Conservation (phyloP, 2,113 vertebrate species). For the Pseudopipra pipra region DNA sequence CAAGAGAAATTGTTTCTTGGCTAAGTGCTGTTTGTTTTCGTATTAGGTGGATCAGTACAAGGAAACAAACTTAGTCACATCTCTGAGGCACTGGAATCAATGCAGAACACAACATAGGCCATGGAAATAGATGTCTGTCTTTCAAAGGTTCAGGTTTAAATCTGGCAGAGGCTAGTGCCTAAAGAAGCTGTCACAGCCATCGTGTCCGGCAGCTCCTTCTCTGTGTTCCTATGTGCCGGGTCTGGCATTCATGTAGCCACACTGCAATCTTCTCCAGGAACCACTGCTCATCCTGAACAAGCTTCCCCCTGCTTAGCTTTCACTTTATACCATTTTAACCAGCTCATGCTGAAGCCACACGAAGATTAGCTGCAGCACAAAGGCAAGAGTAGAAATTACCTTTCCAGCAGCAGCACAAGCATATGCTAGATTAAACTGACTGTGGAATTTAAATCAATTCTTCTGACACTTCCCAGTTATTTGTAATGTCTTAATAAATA, state of each 20-base stretch:
- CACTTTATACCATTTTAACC: background rate
- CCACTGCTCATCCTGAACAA: background rate
- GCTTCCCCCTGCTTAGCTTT: background rate
- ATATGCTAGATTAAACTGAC: background rate
- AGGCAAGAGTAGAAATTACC: background rate
- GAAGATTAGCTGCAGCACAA: background rate
- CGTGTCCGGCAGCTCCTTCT: background rate
- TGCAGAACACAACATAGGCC: rapidly evolving
- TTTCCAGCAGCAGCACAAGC: background rate
- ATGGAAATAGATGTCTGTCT: background rate
- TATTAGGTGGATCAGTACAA: background rate
- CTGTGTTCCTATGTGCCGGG: rapidly evolving
- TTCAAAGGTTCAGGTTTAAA: background rate
- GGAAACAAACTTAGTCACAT: background rate
- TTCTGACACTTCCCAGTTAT: background rate
- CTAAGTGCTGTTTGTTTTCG: background rate
- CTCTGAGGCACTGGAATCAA: background rate
- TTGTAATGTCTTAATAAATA: background rate
- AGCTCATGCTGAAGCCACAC: background rate
- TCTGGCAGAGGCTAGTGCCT: background rate
- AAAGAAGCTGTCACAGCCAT: background rate
- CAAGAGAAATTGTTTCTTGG: background rate
- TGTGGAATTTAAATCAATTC: background rate
- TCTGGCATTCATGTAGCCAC: background rate
- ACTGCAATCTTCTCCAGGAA: background rate